These are phyloP conservation scores for Leptopilina syphax DNA, from an alignment of 2,888 invertebrate species.

Conservation along the genomic window DNA sequence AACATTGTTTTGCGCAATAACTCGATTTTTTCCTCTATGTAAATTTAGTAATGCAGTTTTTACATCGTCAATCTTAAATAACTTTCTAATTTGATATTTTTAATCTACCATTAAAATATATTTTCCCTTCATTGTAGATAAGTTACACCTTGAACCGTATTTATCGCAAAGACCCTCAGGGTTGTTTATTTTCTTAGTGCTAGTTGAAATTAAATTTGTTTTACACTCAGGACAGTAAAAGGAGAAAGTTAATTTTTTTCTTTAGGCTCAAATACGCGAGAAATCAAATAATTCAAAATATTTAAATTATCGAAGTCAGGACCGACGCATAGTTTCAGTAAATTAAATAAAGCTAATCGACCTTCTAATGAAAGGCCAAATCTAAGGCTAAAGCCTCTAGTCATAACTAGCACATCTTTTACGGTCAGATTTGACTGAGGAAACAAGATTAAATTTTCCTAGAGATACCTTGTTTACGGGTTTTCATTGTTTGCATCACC, in stretches of 20 bases:
- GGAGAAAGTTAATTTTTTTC: slow-evolving; percentile 33
- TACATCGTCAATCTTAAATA: neutral
- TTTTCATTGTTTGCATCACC: neutral
- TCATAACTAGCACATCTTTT: neutral
- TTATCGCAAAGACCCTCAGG: neutral
- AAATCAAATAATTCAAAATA: slow-evolving; percentile 42
- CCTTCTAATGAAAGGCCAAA: slow-evolving; percentile 14
- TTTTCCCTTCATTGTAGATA: neutral
- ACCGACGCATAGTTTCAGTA: slow-evolving; percentile 42
- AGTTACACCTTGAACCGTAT: neutral
- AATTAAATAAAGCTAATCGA: slow-evolving; percentile 1
- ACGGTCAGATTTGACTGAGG: neutral
- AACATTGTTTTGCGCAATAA: no score
- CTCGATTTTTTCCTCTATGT: no score
- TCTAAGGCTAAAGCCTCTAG: neutral
- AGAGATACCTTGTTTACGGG: neutral
- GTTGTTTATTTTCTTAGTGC: no score
- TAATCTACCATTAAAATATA: no score
- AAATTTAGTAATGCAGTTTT: no score
- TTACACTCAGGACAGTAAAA: slow-evolving; percentile 44
- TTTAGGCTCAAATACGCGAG: slow-evolving; percentile 24
- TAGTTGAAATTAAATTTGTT: neutral
- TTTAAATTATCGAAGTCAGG: slow-evolving; percentile 41
- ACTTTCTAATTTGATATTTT: neutral
- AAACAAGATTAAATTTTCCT: neutral